phyloP scores from a whole-genome alignment of 2,888 invertebrate genomes.

The Trisateles emortualis region DNA sequence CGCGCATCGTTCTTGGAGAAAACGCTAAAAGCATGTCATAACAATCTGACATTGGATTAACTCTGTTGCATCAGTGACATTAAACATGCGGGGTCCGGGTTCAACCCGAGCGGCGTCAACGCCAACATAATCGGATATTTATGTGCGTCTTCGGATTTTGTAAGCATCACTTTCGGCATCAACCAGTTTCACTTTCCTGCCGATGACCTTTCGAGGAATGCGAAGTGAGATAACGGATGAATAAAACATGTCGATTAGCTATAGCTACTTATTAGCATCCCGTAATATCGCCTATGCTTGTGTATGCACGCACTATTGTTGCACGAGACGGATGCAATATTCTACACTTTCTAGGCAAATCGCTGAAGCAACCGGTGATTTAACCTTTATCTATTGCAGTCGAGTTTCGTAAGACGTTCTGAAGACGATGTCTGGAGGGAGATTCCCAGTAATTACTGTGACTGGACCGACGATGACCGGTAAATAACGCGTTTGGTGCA shows the following conservation, averaged over 20 bases:
- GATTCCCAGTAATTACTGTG: conserved; percentile 48
- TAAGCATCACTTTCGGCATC: conserved; percentile 74
- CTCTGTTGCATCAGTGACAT: conserved; percentile 66
- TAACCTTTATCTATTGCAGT: conserved; percentile 54
- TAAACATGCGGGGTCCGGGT: conserved; percentile 56
- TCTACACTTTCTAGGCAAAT: conserved; percentile 34
- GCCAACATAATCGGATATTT: conserved; percentile 64
- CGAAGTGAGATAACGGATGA: conserved; percentile 73
- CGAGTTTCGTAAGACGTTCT: conserved; percentile 36
- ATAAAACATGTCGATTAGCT: conserved; percentile 63
- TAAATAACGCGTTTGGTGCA: conserved; percentile 21
- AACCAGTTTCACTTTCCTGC: conserved; percentile 81
- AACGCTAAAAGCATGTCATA: conserved; percentile 64
- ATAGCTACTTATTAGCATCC: conserved; percentile 20
- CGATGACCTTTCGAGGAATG: conserved; percentile 79
- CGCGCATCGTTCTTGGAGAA: conserved; percentile 48
- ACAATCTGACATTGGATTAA: conserved; percentile 71
- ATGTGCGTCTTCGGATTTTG: conserved; percentile 68
- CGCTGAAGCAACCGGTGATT: conserved; percentile 37
- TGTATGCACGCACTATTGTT: conserved; percentile 28
- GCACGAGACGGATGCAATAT: conserved; percentile 32
- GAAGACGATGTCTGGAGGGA: conserved; percentile 17
- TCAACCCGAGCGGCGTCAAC: conserved; percentile 42
- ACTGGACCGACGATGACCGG: conserved; percentile 17
- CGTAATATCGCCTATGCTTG: conserved; percentile 5